Evolutionary conservation across 1,140 invertebrate genomes (phyloP).

Genomic region (Danaus plexippus): DNA sequence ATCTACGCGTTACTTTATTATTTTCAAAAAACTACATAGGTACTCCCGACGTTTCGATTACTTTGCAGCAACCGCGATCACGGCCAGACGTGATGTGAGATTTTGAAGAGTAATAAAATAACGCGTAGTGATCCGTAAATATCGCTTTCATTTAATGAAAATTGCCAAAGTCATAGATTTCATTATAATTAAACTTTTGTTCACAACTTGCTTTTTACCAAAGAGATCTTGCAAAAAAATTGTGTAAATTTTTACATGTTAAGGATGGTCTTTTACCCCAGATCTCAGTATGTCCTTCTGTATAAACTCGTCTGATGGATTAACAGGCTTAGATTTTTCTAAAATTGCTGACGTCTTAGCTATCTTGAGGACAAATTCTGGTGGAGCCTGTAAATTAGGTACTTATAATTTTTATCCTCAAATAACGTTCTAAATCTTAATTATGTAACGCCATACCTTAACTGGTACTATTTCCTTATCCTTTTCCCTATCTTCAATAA

Average conservation of each 20-base stretch:
- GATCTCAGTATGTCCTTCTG: conserved; percentile 32
- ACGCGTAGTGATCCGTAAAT: too few species aligned
- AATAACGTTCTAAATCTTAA: neutral
- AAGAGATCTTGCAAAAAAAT: neutral
- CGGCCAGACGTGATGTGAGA: neutral
- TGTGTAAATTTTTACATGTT: neutral
- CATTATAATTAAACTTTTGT: neutral
- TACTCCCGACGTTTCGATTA: neutral
- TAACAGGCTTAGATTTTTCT: conserved; percentile 21
- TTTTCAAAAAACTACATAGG: neutral
- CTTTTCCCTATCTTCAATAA: conserved; percentile 6
- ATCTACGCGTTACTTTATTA: neutral
- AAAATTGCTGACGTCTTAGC: conserved; percentile 31
- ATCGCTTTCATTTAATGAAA: too few species aligned
- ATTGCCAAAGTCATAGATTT: too few species aligned
- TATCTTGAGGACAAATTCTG: conserved; percentile 37
- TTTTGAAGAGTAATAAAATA: neutral
- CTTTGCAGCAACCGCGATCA: too few species aligned
- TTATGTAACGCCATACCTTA: conserved; percentile 11
- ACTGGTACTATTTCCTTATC: conserved; percentile 9
- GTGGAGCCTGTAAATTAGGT: conserved; percentile 32
- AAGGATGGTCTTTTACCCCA: conserved; percentile 26
- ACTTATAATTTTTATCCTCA: neutral
- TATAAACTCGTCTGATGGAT: conserved; percentile 22
- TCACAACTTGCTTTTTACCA: neutral